A percentile compares a stretch with the other conserved stretches of the same genome.
phyloP scores from a whole-genome alignment of 2,888 invertebrate species.

The Nyleta sp. region DNA sequence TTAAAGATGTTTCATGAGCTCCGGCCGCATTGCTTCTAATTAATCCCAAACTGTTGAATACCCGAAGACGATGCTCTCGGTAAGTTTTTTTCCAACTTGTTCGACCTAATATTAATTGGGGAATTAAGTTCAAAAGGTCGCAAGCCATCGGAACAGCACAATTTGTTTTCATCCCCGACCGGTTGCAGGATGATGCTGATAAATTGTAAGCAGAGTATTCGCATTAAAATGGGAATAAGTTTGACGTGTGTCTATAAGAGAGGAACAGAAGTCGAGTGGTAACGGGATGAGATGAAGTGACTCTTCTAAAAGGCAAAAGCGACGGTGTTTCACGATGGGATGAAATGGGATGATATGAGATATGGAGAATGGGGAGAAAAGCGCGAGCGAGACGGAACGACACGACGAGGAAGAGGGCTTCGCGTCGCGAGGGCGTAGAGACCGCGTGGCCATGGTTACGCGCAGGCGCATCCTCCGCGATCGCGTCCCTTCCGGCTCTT shows the following conservation, averaged over 20 bases:
- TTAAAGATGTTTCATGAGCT: no score
- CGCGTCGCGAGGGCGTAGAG: constrained; percentile 78
- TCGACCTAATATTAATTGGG: no score
- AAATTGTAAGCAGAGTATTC: constrained; percentile 32
- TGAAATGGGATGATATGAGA: constrained; percentile 65
- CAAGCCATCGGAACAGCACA: no score
- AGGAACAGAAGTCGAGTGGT: constrained; percentile 64
- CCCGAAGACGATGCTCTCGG: no score
- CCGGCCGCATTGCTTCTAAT: no score
- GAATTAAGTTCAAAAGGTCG: no score
- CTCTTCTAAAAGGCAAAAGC: constrained; percentile 65
- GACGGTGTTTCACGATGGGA: constrained; percentile 73
- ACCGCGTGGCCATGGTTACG: constrained; percentile 81
- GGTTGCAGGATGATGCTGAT: constrained; percentile 3
- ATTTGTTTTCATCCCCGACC: constrained; percentile 1
- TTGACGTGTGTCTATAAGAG: constrained; percentile 49
- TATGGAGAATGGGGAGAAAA: constrained; percentile 58
- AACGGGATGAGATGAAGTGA: constrained; percentile 79
- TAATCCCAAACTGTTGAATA: no score
- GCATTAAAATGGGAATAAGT: constrained; percentile 40
- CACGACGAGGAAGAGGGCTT: constrained; percentile 36
- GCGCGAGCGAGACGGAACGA: constrained; percentile 40
- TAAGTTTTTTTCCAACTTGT: no score
- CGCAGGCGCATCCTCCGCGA: constrained; percentile 78
- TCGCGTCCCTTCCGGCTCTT: constrained; percentile 74